Evolutionary conservation across 2,888 invertebrate species (phyloP).

Genomic region (Camponotus fellah): DNA sequence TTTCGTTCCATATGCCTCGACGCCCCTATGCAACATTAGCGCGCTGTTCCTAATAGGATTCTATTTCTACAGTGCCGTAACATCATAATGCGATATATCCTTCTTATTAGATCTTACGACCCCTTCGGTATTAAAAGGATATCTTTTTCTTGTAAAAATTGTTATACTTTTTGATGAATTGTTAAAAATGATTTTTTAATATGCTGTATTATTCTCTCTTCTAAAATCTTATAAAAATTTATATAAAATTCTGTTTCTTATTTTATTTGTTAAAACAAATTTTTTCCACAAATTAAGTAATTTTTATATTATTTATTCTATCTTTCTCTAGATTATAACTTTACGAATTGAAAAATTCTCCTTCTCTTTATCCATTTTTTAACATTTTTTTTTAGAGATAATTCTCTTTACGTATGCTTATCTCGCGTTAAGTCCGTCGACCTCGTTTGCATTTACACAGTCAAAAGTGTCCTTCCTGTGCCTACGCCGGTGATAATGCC

Average conservation of each 20-base stretch:
- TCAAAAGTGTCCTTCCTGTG: conserved; percentile 61
- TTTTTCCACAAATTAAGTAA: background rate
- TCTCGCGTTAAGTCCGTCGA: background rate
- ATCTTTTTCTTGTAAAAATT: background rate
- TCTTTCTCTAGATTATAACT: background rate
- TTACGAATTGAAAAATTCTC: background rate
- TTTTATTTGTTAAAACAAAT: background rate
- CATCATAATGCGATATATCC: conserved; percentile 20
- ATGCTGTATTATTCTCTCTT: background rate
- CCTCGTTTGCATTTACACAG: conserved; percentile 31
- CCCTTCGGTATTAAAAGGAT: background rate
- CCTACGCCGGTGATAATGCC: conserved; percentile 80
- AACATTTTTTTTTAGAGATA: conserved; percentile 7
- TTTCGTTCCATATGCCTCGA: conserved; percentile 80
- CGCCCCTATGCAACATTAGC: conserved; percentile 71
- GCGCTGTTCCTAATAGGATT: conserved; percentile 75
- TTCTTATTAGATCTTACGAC: background rate
- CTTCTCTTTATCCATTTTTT: background rate
- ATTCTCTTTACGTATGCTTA: background rate
- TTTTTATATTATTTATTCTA: background rate
- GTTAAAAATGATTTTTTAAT: background rate
- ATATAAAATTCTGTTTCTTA: background rate
- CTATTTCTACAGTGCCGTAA: conserved; percentile 54
- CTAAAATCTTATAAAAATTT: background rate
- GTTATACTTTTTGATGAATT: background rate